Evolutionary conservation across 1,140 invertebrate species (phyloP), one percentile per base, ranked within the genome.

Genomic region (Drosophila albomicans): DNA sequence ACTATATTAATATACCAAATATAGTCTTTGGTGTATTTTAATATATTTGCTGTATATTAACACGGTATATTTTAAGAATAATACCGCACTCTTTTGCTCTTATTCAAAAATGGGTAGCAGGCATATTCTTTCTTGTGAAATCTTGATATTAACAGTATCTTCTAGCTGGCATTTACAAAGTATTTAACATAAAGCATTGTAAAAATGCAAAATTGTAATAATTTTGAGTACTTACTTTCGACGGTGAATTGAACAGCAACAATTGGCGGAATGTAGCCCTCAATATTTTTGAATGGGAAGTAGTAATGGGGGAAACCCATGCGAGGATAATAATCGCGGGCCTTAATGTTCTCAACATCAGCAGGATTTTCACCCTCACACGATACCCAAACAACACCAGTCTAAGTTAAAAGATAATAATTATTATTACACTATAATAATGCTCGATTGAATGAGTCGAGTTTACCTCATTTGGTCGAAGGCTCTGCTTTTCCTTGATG

Each of bases 321-420:
- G 46, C 94, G 94, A 32, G 97, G 97, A 82, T 95, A 95, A 93
- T 97, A 98, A 69, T 96, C 94, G 80, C 98, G 95, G 1, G 96
- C 94, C 30, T 97, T 97, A 86, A 98, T 97, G 93, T 98, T 97
- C 93, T 98, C 97, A 74, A 96, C 94, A 92, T 98, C 97, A 45
- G 96, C 97, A 6, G 97, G 96, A 93, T 97, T 98, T 94, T 98
- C 97, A 43, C 97, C 97, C 93, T 97, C 95, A 92, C 97, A 98
- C 7, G 96, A 96, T 8, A 98, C 95, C 96, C 97, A 98, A 70
- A 98, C 95, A 11, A 95, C 96, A 88, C 96, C 94, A 78, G 95
- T 92, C 94, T 95, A 88, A 5, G 93, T 91, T 59, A 52, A 52
- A 43, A 25, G 15, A 15, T 11, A 56, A n/a, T 59, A 43, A 54